Percentiles rank a stretch among this genome's conserved stretches.
phyloP scores from a whole-genome alignment of 2,888 invertebrate genomes.

The Labia minor region DNA sequence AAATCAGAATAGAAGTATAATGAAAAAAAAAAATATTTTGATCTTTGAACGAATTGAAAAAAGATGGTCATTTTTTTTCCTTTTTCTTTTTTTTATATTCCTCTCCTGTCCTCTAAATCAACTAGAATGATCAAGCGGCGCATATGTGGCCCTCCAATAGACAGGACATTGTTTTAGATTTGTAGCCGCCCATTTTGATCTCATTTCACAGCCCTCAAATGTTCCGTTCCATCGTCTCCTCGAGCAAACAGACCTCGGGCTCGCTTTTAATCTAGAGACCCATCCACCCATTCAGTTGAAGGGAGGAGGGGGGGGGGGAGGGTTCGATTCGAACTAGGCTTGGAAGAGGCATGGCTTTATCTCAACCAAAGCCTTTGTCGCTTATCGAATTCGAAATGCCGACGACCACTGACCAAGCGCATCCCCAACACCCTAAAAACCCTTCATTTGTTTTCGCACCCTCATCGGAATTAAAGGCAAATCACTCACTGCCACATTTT shows the following conservation, averaged over 20 bases:
- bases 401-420: not conserved
- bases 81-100: no score
- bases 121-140: not conserved
- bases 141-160: slow-evolving; percentile 5
- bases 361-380: slow-evolving; percentile 1
- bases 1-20: no score
- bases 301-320: no score
- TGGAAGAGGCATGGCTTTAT: not conserved
- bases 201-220: not conserved
- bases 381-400: slow-evolving; percentile 7
- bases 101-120: not conserved
- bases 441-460: not conserved
- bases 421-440: not conserved
- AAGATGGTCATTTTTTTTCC: not conserved
- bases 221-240: not conserved
- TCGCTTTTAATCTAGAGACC: not conserved
- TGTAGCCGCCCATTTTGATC: not conserved
- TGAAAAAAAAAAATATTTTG: no score
- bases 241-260: slow-evolving; percentile 1
- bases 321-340: not conserved
- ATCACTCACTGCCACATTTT: not conserved
- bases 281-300: not conserved
- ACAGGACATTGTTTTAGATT: slow-evolving; percentile 13
- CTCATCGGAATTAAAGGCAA: not conserved
- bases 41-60: no score